Percentiles rank a stretch among this genome's conserved stretches.
These are phyloP conservation scores for Argyrosomus japonicus DNA, from an alignment of 2,113 vertebrate genomes.

Conservation along the genomic window DNA sequence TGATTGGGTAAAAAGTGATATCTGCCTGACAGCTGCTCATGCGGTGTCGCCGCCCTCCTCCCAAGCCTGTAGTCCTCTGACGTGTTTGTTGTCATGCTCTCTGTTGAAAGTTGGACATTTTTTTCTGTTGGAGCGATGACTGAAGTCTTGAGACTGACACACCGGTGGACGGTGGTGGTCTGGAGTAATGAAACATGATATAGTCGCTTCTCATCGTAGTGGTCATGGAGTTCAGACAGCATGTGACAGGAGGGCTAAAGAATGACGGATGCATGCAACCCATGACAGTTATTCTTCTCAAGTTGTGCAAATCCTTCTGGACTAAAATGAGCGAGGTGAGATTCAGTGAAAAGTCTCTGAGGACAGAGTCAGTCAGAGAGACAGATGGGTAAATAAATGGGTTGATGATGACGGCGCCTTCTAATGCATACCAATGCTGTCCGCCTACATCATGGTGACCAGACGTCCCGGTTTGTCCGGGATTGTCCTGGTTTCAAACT, in stretches of 20 bases:
- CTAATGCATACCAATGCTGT: too few species aligned
- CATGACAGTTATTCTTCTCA: slow-evolving; percentile 4
- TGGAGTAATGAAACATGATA: slow-evolving; percentile 18
- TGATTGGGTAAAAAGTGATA: slow-evolving; percentile 32
- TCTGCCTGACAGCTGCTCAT: slow-evolving; percentile 57
- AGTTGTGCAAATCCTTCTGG: slow-evolving; percentile 15
- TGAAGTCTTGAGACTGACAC: not conserved
- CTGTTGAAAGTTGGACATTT: not conserved
- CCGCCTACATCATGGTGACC: too few species aligned
- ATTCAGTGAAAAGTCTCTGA: not conserved
- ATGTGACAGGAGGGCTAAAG: slow-evolving; percentile 12
- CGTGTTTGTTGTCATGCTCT: slow-evolving; percentile 15
- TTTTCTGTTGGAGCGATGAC: not conserved
- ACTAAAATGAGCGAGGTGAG: not conserved
- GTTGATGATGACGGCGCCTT: too few species aligned
- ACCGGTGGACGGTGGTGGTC: not conserved
- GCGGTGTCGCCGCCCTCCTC: not conserved
- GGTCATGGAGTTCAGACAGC: not conserved
- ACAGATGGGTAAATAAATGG: not conserved
- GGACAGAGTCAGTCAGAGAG: not conserved
- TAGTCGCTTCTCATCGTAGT: slow-evolving; percentile 1
- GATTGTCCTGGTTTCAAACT: too few species aligned
- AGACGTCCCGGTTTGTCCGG: too few species aligned
- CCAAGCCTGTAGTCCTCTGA: not conserved
- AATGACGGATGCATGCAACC: not conserved